Base-by-base conservation (phyloP, 2,888 invertebrate species). In the Hydropsyche betteni region DNA sequence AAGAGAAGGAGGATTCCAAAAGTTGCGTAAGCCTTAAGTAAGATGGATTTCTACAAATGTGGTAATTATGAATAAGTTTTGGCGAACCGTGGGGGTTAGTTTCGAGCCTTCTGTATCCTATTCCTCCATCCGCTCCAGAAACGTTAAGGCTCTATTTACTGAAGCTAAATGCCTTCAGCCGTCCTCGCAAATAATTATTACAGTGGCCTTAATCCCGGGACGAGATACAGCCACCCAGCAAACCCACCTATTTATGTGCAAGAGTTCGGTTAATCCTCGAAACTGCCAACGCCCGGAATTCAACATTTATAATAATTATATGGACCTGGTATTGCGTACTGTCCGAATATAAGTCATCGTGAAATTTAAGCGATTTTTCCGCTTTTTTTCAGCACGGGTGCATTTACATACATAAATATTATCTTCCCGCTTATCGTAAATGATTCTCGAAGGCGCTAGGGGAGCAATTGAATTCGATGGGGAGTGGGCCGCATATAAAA, bases 121-220 rank as follows among this genome's bases (percentile, higher is more conserved):
- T 7, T 12, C 64, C 64, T 34, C 64, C 64, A 6, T 10, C 34
- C 64, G 34, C 64, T 24, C 58, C 58, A 58, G 58, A 58, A 36
- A 64, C 64, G 64, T 64, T 64, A 64, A 64, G 64, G 64, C 64
- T 64, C 34, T 64, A 64, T 64, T 64, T 64, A 64, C 64, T 36
- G 64, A 64, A 36, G 76, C 74, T 74, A 76, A 76, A 74, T 76
- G 76, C 50, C 50, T 55, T 53, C 58, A 68, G 68, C 69, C 73
- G 51, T 69, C 61, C 64, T 36, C 33, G 74, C 61, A 53, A 76
- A 76, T 76, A 74, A 76, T 76, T 68, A 69, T 69, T 74, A 74
- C 52, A 50, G 69, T 69, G 69, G 69, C 69, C 69, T 58, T 76
- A 76, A 74, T 74, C 74, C 70, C 50, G 36, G 52, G 58, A 64